Evolutionary conservation across 2,113 vertebrate genomes (phyloP), one percentile per base, ranked within the genome.

Genomic region (Nannospalax galili): DNA sequence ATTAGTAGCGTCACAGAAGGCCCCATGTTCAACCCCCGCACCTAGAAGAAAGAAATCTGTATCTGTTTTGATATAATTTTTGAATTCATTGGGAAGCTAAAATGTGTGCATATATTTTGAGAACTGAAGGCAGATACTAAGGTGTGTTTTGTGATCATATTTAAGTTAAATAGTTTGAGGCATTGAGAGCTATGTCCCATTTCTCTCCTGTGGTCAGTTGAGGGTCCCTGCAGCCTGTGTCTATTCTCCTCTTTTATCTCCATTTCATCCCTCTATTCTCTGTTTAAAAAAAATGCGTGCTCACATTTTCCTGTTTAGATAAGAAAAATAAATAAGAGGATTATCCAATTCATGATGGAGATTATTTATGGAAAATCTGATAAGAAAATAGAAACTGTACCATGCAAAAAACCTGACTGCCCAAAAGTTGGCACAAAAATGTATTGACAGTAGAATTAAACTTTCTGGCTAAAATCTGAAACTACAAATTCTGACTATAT

Each of bases 311-410:
- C 67, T 97, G 67, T 77, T 84, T 84, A 73, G 73, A 70, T 65
- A 95, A 87, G 67, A 95, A 84, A 62, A 81, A 70, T 22, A 90
- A 28, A 64, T 67, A 48, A 84, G 58, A 69, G 16, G 42, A 45
- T 84, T 80, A 80, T 65, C 35, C 11, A 75, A 42, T 84, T 96
- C 70, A n/a, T 94, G 90, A 40, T 69, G 28, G n/a, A 64, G 45
- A 58, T 84, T 91, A 58, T 90, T 82, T 91, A 87, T 84, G 89
- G 62, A 85, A 77, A 84, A 64, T 75, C 75, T 74, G 12, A 2
- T 87, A 78, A 85, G 37, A 88, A 95, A 94, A 90, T 48, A 48
- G 8, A 84, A 80, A 35, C 74, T 72, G 48, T 75, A 81, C 52
- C 52, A 67, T 30, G 32, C 26, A 73, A 70, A 74, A 35, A 52